Percentiles rank a stretch among this genome's conserved stretches.
These are phyloP conservation scores for Ginglymostoma cirratum DNA, from an alignment of 2,113 vertebrate species.

Conservation along the genomic window DNA sequence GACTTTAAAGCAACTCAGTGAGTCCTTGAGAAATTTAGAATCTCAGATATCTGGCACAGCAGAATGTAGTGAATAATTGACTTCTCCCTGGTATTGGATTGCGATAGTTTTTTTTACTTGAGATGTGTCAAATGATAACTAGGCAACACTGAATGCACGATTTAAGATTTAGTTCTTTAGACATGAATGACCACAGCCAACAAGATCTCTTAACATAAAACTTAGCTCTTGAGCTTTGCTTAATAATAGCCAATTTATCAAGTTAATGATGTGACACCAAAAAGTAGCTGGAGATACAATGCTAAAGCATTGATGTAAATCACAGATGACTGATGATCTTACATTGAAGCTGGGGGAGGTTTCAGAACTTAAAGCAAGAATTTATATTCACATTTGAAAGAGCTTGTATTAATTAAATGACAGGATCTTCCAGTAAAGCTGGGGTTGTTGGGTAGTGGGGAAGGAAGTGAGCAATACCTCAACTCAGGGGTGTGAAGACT, in stretches of 20 bases:
- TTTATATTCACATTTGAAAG: neutral
- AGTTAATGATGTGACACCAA: constrained; percentile 18
- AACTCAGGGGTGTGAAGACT: too few relatives aligned
- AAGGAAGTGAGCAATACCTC: too few relatives aligned
- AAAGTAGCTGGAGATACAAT: neutral
- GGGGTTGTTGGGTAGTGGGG: too few relatives aligned
- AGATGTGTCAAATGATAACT: neutral
- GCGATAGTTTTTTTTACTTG: neutral
- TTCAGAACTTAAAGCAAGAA: neutral
- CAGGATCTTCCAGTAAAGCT: too few relatives aligned
- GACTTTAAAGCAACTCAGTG: neutral
- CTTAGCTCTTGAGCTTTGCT: neutral
- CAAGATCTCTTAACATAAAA: neutral
- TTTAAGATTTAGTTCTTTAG: neutral
- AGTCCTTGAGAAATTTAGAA: neutral
- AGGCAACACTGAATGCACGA: neutral
- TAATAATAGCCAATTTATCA: constrained; percentile 3
- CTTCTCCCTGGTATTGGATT: neutral
- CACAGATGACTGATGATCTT: constrained; percentile 23
- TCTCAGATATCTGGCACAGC: neutral
- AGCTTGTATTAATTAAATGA: neutral
- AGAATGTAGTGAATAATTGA: neutral
- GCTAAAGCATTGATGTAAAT: neutral
- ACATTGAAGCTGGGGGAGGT: neutral
- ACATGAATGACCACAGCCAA: neutral